These are phyloP conservation scores for Chiridota heheva DNA, from an alignment of 35 echinoderm and acorn worm genomes.

Conservation along the genomic window DNA sequence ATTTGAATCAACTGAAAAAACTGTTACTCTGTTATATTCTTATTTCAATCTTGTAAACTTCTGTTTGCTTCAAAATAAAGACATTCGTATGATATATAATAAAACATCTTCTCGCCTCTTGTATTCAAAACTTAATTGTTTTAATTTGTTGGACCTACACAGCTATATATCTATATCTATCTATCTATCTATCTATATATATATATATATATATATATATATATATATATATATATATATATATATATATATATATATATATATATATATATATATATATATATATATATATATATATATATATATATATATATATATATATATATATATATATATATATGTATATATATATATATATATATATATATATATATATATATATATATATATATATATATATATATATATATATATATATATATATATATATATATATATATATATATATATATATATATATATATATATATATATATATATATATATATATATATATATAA, in stretches of 20 bases:
- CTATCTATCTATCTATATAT: too few species aligned
- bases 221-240: conserved; percentile 16
- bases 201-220: too few species aligned
- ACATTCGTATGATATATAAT: too few species aligned
- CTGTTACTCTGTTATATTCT: too few species aligned
- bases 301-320: neutral
- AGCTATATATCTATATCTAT: too few species aligned
- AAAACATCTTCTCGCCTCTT: too few species aligned
- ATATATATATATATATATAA: conserved; percentile 20
- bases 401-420: neutral
- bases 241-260: conserved; percentile 7
- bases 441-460: conserved; percentile 22
- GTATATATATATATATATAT: conserved; percentile 2
- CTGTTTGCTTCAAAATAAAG: too few species aligned
- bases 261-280: conserved; percentile 13
- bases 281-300: conserved; percentile 13
- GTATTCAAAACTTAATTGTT: too few species aligned
- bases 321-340: conserved; percentile 4
- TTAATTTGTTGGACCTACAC: too few species aligned
- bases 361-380: neutral
- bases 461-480: conserved; percentile 20
- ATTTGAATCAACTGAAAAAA: too few species aligned
- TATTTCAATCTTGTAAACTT: too few species aligned
- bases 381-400: neutral
- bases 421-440: conserved; percentile 26